phyloP scores from a whole-genome alignment of 1,140 invertebrate genomes.

The Laupala kohalensis region DNA sequence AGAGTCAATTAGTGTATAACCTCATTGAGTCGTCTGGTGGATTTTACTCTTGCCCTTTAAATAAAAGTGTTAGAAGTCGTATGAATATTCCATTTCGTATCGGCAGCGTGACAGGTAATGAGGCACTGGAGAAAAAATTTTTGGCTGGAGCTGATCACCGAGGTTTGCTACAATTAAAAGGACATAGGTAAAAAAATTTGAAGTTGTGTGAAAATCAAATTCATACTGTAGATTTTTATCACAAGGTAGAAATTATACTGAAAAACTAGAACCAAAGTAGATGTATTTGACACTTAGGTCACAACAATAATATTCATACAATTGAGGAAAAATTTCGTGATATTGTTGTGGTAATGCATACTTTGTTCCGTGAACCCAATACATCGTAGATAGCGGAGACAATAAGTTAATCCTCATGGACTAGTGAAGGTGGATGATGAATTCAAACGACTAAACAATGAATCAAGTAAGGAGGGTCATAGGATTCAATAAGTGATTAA shows the following conservation, averaged over 20 bases:
- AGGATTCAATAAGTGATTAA: too few species aligned
- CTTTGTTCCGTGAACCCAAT: not conserved
- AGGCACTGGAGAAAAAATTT: slow-evolving; percentile 76
- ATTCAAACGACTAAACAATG: too few species aligned
- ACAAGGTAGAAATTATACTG: not conserved
- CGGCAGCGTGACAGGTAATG: slow-evolving; percentile 47
- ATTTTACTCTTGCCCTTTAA: slow-evolving; percentile 73
- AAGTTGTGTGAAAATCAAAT: not conserved
- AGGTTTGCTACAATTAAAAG: slow-evolving; percentile 82
- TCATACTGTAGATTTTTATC: not conserved
- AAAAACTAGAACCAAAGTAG: not conserved
- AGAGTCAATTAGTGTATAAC: slow-evolving; percentile 71
- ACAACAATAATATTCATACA: not conserved
- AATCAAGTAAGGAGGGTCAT: too few species aligned
- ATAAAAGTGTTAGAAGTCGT: slow-evolving; percentile 46
- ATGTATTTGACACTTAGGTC: not conserved
- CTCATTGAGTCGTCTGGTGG: slow-evolving; percentile 73
- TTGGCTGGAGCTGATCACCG: slow-evolving; percentile 59
- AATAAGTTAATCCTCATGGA: too few species aligned
- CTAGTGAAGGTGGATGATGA: too few species aligned
- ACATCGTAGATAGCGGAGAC: not conserved
- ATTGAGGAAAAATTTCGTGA: not conserved
- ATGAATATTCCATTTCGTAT: slow-evolving; percentile 93
- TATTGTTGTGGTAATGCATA: not conserved
- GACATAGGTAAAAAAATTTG: slow-evolving; percentile 71